These are phyloP conservation scores for Nannobrachium achirus DNA, from an alignment of 2,113 vertebrate species.

Conservation along the genomic window DNA sequence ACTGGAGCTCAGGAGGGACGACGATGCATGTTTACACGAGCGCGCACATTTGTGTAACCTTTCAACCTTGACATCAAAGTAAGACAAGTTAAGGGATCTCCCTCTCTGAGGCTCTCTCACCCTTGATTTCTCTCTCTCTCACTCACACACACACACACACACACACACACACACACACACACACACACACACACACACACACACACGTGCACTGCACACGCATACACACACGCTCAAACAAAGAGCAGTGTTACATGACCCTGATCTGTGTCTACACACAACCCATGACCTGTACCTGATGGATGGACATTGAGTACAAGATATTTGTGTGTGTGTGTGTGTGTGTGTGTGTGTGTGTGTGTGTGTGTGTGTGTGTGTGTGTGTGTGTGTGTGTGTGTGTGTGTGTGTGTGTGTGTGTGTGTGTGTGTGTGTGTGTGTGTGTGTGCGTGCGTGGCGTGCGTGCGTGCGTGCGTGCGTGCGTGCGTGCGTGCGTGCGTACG, in stretches of 20 bases:
- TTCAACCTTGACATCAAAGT: no score
- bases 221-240: slow-evolving; percentile 6
- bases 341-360: neutral
- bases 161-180: slow-evolving; percentile 4
- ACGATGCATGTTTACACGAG: no score
- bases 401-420: slow-evolving; percentile 10
- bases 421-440: no score
- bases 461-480: slow-evolving; percentile 2
- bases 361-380: neutral
- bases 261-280: slow-evolving; percentile 16
- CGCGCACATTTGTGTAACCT: no score
- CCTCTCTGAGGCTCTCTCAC: neutral
- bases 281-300: slow-evolving; percentile 43
- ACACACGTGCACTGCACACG: neutral
- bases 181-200: neutral
- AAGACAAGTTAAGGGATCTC: neutral
- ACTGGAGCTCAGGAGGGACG: no score
- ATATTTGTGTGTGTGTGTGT: neutral
- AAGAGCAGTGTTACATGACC: slow-evolving; percentile 31
- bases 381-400: slow-evolving; percentile 15
- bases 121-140: slow-evolving; percentile 23
- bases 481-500: slow-evolving; percentile 9
- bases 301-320: slow-evolving; percentile 1
- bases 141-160: neutral
- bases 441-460: no score